Percentiles rank a stretch among this genome's conserved stretches.
Evolutionary conservation across 35 echinoderm and acorn worm genomes (phyloP).

Genomic region (Strongylocentrotus purpuratus): DNA sequence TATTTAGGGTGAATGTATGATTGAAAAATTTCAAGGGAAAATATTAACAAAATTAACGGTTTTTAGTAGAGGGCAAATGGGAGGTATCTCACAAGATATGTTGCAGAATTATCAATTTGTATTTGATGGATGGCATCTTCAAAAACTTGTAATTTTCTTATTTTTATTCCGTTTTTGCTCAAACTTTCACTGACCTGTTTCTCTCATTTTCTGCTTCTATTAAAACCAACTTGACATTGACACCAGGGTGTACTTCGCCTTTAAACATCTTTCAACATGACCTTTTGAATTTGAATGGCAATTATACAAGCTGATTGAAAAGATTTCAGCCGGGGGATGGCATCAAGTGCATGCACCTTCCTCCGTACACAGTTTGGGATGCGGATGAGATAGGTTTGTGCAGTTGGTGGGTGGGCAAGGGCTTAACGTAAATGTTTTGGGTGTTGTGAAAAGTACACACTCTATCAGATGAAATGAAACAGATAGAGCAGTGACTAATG

Average conservation of each 20-base stretch:
- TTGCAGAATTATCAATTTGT: no score
- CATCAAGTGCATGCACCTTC: background rate
- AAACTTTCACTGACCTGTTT: no score
- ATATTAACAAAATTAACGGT: no score
- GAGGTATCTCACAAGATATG: no score
- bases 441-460: constrained; percentile 19
- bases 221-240: no score
- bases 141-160: no score
- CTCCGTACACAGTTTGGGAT: background rate
- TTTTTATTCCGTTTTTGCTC: no score
- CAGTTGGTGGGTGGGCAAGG: background rate
- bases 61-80: no score
- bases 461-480: constrained; percentile 38
- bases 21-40: no score
- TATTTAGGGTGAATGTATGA: no score
- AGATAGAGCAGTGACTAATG: constrained; percentile 38
- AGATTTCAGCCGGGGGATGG: background rate
- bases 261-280: background rate
- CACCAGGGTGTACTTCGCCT: background rate
- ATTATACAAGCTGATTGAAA: background rate
- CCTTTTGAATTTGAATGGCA: constrained; percentile 11
- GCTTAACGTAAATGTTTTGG: background rate
- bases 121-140: no score
- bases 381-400: background rate
- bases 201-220: no score